These are phyloP conservation scores for Gonioctena quinquepunctata DNA, from an alignment of 1,140 invertebrate species.

Conservation along the genomic window DNA sequence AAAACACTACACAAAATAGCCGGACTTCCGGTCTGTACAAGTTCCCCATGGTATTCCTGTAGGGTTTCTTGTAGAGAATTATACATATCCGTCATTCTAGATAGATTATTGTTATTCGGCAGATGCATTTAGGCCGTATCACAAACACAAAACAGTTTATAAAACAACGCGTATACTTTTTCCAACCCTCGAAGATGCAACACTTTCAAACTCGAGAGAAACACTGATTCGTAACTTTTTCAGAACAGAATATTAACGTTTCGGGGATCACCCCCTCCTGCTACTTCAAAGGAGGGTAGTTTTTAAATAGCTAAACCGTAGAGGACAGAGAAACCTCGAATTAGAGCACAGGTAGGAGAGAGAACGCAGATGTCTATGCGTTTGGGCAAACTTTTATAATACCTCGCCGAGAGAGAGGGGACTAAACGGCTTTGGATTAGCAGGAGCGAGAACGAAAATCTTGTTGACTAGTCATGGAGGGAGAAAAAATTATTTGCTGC, in stretches of 20 bases:
- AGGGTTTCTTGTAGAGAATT: conserved; percentile 75
- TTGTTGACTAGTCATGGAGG: conserved; percentile 42
- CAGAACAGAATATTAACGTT: conserved; percentile 33
- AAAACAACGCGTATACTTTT: conserved; percentile 15
- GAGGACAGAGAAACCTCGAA: conserved; percentile 34
- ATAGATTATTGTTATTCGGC: conserved; percentile 53
- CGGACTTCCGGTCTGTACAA: conserved; percentile 89
- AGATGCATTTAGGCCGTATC: conserved; percentile 58
- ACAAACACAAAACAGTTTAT: conserved; percentile 17
- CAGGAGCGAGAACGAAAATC: conserved; percentile 41
- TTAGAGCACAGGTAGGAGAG: background rate
- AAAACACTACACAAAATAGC: conserved; percentile 88
- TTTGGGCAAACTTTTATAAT: conserved; percentile 43
- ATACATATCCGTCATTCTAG: conserved; percentile 71
- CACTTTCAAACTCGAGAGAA: conserved; percentile 29
- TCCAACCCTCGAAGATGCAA: conserved; percentile 15
- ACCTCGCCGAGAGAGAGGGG: conserved; percentile 35
- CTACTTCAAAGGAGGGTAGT: conserved; percentile 54
- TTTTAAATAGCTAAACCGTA: conserved; percentile 50
- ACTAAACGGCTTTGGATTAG: background rate
- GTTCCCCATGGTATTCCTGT: conserved; percentile 83
- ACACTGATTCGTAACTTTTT: conserved; percentile 42
- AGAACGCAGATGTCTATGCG: conserved; percentile 13
- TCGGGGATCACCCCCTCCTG: conserved; percentile 23
- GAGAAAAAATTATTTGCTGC: conserved; percentile 47